Base-by-base conservation (phyloP, 2,113 vertebrate genomes). In the Anguilla japonica region DNA sequence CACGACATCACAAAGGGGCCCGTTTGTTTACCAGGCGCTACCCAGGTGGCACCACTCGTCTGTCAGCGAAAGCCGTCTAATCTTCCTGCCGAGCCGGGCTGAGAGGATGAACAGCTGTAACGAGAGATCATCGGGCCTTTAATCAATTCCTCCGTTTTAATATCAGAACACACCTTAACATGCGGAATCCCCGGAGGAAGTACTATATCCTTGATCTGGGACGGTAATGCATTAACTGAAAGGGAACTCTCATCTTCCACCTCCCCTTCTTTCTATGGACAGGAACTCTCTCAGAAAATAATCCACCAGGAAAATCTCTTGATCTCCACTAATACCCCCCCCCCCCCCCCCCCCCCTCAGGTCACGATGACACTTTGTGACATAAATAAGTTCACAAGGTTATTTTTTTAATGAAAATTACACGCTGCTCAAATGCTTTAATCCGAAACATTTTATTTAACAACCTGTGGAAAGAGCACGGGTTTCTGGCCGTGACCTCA, bases 111-210 rank as follows among this genome's bases (percentile, higher is more conserved):
- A 20, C 41, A 79, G 41, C 75, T 56, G 29, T 56, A 22, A 22
- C 22, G 50, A 13, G 26, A 80, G 50, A 80, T 78, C 67, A 78
- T 85, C 53, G n/a, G 29, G 13, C 34, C 50, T 41, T 34, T 26
- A 85, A 85, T 85, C 34, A 53, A 60, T 81, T 41, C 3, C 75
- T 53, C 41, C n/a, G 78, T 40, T 41, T 80, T 39, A 63, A 53
- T 75, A 85, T 79, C 56, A 85, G 84, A 85, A 53, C 39, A 79
- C 29, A n/a, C 26, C 18, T 85, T 53, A 75, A 34, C 57, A 57
- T 34, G 29, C 53, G 57, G 41, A 29, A 56, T 34, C 82, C 53
- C 43, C 57, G 34, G 80, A 13, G 53, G 75, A 85, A 50, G 13
- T 29, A 41, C 75, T 85, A 15, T 39, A 85, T 43, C 78, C 15